Base-by-base conservation (phyloP, 2,888 invertebrate genomes). In the Nemotelus nigrinus region DNA sequence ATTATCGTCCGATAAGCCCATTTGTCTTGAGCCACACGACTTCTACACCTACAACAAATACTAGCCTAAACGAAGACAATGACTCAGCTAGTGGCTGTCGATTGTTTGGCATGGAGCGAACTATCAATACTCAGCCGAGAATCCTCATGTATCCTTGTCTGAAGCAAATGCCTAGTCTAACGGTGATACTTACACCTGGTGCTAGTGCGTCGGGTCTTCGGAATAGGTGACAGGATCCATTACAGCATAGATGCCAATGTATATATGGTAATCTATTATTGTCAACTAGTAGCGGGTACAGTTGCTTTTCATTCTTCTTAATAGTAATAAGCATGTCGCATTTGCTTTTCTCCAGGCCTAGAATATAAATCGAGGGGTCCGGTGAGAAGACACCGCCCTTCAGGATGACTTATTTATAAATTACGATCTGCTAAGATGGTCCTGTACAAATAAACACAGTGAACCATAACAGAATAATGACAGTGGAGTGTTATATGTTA, bases 401-500 rank as follows among this genome's bases (percentile, higher is more conserved):
- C 25, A 50, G 67, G 50, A 70, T 55, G 70, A 43, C 48, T 64
- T 68, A 68, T 77, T 77, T 77, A 77, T 77, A 68, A 68, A 78
- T 77, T 77, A 77, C 74, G 72, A 78, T 78, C 64, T 78, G 76
- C 45, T 50, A 58, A 70, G 71, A 78, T 70, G 76, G 76, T 78
- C 76, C 47, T 53, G 44, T 53, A 47, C 47, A 60, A 45, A 60
- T n/a, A 44, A 57, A n/a, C 5, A 39, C 55, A 1, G 25, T 25
- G 25, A 25, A 25, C 25, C 25, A 25, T 25, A 25, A 25, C 25
- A 25, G 25, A 25, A 25, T 25, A 25, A 25, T 25, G 25, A 1
- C 25, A 25, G 25, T 25, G 25, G 25, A 25, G 25, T 25, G 25
- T 25, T 25, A 25, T 25, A 25, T 25, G 25, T 25, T 25, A 25